phyloP scores from a whole-genome alignment of 64 coral and sea anemone genomes.

The Catalaphyllia jardinei region DNA sequence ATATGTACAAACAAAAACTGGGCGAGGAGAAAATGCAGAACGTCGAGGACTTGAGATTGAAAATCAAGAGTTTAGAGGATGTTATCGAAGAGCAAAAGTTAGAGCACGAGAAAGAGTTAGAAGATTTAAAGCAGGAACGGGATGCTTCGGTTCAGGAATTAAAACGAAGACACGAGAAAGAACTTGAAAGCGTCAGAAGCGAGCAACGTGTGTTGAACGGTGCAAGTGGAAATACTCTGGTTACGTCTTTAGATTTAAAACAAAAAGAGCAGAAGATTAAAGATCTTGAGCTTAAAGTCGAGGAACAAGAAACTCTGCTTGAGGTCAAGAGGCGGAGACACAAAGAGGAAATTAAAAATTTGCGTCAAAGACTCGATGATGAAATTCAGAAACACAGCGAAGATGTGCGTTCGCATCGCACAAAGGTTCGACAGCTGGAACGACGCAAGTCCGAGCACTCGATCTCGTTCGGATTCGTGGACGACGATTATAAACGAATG shows the following conservation, averaged over 20 bases:
- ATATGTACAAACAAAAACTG: constrained; percentile 90
- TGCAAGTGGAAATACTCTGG: constrained; percentile 1
- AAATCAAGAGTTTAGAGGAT: constrained; percentile 87
- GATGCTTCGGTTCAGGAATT: constrained; percentile 30
- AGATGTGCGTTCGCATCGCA: constrained; percentile 66
- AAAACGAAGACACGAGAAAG: constrained; percentile 37
- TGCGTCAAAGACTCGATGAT: constrained; percentile 77
- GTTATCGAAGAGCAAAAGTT: constrained; percentile 91
- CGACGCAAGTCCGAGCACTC: constrained; percentile 39
- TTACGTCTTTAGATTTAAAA: not conserved
- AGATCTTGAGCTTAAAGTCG: constrained; percentile 84
- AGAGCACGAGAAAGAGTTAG: constrained; percentile 75
- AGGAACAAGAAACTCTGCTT: constrained; percentile 89
- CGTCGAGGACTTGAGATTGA: constrained; percentile 63
- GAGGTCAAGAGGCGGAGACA: constrained; percentile 89
- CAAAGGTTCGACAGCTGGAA: constrained; percentile 45
- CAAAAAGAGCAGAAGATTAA: constrained; percentile 62
- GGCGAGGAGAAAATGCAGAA: constrained; percentile 70
- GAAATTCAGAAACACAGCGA: constrained; percentile 76
- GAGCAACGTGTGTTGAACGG: constrained; percentile 33
- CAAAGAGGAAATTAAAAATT: constrained; percentile 79
- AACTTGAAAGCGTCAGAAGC: not conserved
- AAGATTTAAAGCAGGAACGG: constrained; percentile 34
- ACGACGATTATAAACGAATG: constrained; percentile 76
- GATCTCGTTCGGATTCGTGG: constrained; percentile 32